These are phyloP conservation scores for Diphyllodes magnificus DNA, from an alignment of 2,113 vertebrate species.

Conservation along the genomic window DNA sequence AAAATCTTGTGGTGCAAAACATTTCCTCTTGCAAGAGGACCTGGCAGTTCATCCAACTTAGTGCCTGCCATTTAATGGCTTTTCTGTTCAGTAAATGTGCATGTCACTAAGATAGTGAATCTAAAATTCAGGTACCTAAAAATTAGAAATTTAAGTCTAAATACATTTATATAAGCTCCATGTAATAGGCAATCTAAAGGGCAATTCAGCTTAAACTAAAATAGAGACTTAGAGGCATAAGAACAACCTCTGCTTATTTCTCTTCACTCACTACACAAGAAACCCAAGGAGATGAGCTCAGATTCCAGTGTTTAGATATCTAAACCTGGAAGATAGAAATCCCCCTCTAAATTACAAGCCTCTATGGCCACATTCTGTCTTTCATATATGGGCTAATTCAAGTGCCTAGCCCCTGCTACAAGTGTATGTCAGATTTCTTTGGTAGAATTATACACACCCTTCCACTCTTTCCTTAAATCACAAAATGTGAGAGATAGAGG, in stretches of 20 bases:
- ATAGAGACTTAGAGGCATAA: neutral
- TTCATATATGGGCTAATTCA: neutral
- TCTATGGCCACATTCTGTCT: neutral
- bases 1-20: neutral
- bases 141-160: neutral
- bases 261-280: neutral
- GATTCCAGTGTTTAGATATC: neutral
- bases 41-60: neutral
- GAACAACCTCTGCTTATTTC: neutral
- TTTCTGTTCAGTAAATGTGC: neutral
- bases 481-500: neutral
- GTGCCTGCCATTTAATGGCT: neutral
- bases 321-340: neutral
- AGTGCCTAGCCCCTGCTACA: neutral
- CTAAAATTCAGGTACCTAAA: neutral
- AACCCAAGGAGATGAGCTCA: neutral
- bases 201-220: neutral
- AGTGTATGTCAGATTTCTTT: neutral
- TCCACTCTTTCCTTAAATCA: neutral
- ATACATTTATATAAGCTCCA: neutral
- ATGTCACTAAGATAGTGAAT: neutral
- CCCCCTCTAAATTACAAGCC: neutral
- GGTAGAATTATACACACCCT: rapidly evolving
- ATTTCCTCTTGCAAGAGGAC: neutral
- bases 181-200: neutral